Base-by-base conservation (phyloP, 2,113 vertebrate species). In the Pelvicachromis taeniatus region DNA sequence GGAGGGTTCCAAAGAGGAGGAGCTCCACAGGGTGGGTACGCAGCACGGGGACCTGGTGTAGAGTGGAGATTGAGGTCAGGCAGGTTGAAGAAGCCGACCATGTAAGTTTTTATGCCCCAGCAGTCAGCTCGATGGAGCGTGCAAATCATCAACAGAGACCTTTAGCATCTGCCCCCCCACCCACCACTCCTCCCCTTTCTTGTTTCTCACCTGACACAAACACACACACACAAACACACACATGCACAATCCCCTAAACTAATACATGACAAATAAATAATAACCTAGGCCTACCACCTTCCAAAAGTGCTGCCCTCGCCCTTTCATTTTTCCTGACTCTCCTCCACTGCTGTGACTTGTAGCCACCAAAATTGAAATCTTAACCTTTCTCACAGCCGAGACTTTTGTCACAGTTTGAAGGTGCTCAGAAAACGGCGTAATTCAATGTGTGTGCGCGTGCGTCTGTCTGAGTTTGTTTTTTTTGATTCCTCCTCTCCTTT, bases 91-190 rank as follows among this genome's bases (percentile, higher is more conserved):
- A 94, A 95, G 93, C 90, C 88, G 75, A 93, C 91, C 94, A 93
- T 95, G 95, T 95, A 93, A 70, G 92, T 95, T 95, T 95, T 94
- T 93, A 92, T 88, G 92, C 93, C 89, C 93, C 88, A 77, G 93
- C 80, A 85, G 90, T 91, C 92, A 84, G 93, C 94, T 92, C 91
- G 85, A 94, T 95, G 93, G 93, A 95, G 95, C 93, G 92, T 94
- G 93, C 92, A 96, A 96, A 96, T 96, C 93, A 96, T 95, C 95
- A 95, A 95, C 95, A 94, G 92, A 93, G 94, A 96, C 94, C 93
- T 95, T 96, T 95, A 95, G 93, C 92, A 91, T 92, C 91, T 59
- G n/a, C 4, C 6, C 86, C 61, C 61, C 82, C 85, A 50, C 87
- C 83, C 75, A 54, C 91, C 90, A 90, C 83, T 81, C 81, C 58